Base-by-base conservation (phyloP, 2,113 vertebrate genomes). In the Nerophis lumbriciformis region DNA sequence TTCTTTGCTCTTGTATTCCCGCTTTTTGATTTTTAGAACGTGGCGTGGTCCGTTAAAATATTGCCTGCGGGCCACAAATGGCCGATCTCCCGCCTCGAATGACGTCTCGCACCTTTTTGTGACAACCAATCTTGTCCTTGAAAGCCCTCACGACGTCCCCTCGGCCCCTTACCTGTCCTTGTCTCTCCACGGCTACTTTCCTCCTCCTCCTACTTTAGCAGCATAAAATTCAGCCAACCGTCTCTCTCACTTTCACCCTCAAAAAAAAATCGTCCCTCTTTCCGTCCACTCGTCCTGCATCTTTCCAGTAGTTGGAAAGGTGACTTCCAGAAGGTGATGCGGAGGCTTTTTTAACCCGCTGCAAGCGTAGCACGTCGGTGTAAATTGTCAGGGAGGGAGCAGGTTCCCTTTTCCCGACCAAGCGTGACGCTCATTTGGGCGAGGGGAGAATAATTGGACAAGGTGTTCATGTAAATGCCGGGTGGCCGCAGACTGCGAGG, bases 381-480 rank as follows among this genome's bases (percentile, higher is more conserved):
- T 74, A 73, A 72, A 72, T 75, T 79, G 76, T 71, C 75, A 66
- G 69, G 36, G 69, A n/a, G 68, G 53, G 64, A 14, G 52, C 59
- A 62, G 61, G 50, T 15, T 4, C 35, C 48, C 53, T 67, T 4
- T 28, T 28, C 4, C 62, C 58, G 81, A 50, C 83, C 82, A 83
- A 69, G 80, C 86, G 82, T 83, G 81, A 84, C 66, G 71, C 77
- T 81, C 83, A 71, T 59, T 65, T 75, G 77, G 76, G 79, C 70
- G 56, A 48, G 74, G 45, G 67, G 57, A 78, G 74, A 78, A 81
- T 90, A 91, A 90, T 91, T 91, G 88, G 88, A 81, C 86, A 85
- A 85, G 84, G 87, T 81, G 83, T 49, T 85, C 86, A 89, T 89
- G 88, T 86, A 89, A 87, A 90, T 87, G 75, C 86, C 59, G 64